A percentile compares a stretch with the other conserved stretches of the same genome.
Conservation (phyloP, 2,797 vertebrate genomes). For the Eulemur rubriventer region DNA sequence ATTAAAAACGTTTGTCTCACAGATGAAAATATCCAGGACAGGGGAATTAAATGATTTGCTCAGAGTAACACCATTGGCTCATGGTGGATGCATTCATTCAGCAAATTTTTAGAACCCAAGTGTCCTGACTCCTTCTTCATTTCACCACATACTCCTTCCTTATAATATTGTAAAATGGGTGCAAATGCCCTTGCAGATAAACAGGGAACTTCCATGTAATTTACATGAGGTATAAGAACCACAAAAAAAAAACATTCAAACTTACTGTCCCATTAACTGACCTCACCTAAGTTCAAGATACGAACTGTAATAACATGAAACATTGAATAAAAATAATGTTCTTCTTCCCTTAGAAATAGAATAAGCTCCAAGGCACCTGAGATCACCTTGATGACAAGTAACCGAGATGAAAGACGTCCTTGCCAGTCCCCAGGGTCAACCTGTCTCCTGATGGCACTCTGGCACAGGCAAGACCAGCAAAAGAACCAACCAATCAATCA, state of each 20-base stretch:
- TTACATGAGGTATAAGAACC: neutral
- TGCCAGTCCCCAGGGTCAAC: too few relatives aligned
- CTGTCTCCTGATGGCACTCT: neutral
- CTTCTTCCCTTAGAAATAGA: neutral
- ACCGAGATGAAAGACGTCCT: neutral
- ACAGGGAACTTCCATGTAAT: neutral
- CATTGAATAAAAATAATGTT: constrained; percentile 4
- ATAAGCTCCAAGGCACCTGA: neutral
- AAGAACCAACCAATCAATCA: neutral
- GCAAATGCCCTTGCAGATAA: neutral
- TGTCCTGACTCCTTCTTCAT: neutral
- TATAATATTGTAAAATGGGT: neutral
- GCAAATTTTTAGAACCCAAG: neutral
- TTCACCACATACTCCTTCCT: neutral
- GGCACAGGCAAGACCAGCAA: neutral
- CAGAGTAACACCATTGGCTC: neutral
- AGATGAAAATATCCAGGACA: neutral
- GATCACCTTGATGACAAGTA: neutral
- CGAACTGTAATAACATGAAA: neutral
- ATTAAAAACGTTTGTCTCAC: neutral
- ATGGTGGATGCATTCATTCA: neutral
- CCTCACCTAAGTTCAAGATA: constrained; percentile 22
- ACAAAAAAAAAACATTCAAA: neutral
- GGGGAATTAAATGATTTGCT: neutral
- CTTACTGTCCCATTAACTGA: neutral